Conservation (phyloP, 2,113 vertebrate species). For the Nymphicus hollandicus region DNA sequence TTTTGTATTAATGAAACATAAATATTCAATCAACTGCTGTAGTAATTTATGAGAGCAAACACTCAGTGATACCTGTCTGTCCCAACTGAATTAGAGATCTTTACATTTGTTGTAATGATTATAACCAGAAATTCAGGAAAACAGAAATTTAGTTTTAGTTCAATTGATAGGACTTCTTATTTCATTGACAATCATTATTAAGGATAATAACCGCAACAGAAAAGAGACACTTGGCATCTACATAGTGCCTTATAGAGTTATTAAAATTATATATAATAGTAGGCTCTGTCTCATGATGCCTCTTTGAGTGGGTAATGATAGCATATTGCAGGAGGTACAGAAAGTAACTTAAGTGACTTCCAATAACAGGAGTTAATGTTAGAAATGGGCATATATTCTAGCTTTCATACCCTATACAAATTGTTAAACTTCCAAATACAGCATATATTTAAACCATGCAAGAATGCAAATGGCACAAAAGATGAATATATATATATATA, state of each 20-base stretch:
- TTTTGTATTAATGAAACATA: background rate
- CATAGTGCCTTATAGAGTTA: background rate
- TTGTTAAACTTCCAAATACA: background rate
- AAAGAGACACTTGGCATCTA: background rate
- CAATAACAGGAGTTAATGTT: background rate
- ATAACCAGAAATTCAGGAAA: background rate
- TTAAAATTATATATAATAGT: background rate
- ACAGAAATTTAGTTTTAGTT: background rate
- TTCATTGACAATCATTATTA: background rate
- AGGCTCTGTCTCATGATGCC: background rate
- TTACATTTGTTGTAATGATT: background rate
- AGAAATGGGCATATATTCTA: background rate
- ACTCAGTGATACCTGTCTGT: background rate
- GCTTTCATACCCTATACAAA: background rate
- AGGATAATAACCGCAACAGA: background rate
- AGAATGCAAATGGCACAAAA: conserved; percentile 19
- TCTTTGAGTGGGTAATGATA: background rate
- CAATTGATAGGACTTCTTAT: background rate
- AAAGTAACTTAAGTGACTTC: background rate
- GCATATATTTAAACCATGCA: conserved; percentile 13
- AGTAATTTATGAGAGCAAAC: background rate
- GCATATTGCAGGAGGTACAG: background rate
- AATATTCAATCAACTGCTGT: background rate
- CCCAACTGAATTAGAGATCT: background rate
- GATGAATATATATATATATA: conserved; percentile 17